Conservation (phyloP, 1,140 invertebrate species). For the Pseudomyrmex dendroicus region DNA sequence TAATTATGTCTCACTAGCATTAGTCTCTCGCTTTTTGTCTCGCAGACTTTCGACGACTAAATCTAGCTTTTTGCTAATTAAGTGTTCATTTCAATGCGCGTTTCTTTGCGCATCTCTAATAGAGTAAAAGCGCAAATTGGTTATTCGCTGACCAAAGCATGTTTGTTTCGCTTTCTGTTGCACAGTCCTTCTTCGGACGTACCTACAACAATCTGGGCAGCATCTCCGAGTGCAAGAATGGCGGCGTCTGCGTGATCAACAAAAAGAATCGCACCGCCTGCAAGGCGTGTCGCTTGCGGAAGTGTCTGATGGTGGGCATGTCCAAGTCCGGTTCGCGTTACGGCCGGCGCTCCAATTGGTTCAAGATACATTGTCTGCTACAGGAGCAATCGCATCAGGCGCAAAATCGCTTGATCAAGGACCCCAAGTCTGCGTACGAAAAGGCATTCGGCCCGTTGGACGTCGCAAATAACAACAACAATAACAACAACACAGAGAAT, state of each 20-base stretch:
- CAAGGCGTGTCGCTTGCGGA: conserved; percentile 95
- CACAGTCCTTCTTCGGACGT: conserved; percentile 97
- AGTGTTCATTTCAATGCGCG: neutral
- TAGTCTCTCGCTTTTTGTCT: neutral
- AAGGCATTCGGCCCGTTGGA: conserved; percentile 80
- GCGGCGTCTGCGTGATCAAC: conserved; percentile 96
- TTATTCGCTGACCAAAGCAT: conserved; percentile 44
- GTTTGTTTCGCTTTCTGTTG: conserved; percentile 60
- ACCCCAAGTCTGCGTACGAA: conserved; percentile 79
- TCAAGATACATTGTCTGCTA: conserved; percentile 95
- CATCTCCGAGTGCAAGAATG: conserved; percentile 97
- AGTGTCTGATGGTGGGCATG: conserved; percentile 97
- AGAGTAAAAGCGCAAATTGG: conserved; percentile 16
- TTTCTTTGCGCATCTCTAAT: conserved; percentile 4
- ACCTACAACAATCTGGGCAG: conserved; percentile 97
- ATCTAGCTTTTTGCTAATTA: conserved; percentile 3
- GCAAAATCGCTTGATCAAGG: conserved; percentile 78
- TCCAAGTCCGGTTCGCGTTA: conserved; percentile 96
- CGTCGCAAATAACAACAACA: conserved; percentile 82
- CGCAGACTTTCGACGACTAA: neutral
- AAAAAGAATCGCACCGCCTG: conserved; percentile 97
- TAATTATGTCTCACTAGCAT: neutral
- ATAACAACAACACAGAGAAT: conserved; percentile 73
- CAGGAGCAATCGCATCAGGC: conserved; percentile 89
- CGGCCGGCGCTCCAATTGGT: conserved; percentile 95